phyloP scores from a whole-genome alignment of 2,888 invertebrate genomes.

The Syrphus vitripennis region DNA sequence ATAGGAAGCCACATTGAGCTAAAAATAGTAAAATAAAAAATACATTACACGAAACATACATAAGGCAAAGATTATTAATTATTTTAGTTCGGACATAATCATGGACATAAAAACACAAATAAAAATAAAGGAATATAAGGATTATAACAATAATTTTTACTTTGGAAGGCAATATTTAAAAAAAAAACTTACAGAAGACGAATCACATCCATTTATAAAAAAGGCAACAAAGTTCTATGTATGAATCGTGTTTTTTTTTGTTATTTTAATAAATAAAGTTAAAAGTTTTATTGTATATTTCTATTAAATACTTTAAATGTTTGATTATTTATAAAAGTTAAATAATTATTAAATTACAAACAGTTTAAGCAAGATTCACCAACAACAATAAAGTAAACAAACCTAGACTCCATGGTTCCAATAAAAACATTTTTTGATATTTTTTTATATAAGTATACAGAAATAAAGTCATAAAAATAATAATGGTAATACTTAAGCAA shows the following conservation, averaged over 20 bases:
- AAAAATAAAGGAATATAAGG: background rate
- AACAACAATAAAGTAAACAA: slow-evolving; percentile 18
- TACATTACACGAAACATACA: slow-evolving; percentile 3
- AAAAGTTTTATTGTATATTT: slow-evolving; percentile 13
- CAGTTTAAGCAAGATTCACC: slow-evolving; percentile 16
- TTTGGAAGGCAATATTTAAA: background rate
- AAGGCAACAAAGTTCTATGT: slow-evolving; percentile 19
- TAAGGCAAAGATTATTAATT: slow-evolving; percentile 26
- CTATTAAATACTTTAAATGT: background rate
- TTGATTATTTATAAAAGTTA: background rate
- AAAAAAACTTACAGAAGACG: slow-evolving; percentile 32
- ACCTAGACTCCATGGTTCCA: slow-evolving; percentile 63
- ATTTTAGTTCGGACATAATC: slow-evolving; percentile 36
- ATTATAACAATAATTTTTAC: slow-evolving; percentile 44
- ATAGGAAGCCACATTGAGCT: slow-evolving; percentile 56
- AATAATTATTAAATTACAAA: slow-evolving; percentile 2
- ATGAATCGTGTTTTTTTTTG: slow-evolving; percentile 45
- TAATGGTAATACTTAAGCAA: slow-evolving; percentile 49
- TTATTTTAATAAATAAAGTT: slow-evolving; percentile 49
- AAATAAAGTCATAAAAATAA: slow-evolving; percentile 72
- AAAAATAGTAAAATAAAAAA: slow-evolving; percentile 18
- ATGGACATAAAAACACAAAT: slow-evolving; percentile 20
- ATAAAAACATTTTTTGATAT: slow-evolving; percentile 73
- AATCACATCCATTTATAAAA: slow-evolving; percentile 18
- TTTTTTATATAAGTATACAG: slow-evolving; percentile 75